Base-by-base conservation (phyloP, 2,797 vertebrate species). In the Ptychadena robeensis region DNA sequence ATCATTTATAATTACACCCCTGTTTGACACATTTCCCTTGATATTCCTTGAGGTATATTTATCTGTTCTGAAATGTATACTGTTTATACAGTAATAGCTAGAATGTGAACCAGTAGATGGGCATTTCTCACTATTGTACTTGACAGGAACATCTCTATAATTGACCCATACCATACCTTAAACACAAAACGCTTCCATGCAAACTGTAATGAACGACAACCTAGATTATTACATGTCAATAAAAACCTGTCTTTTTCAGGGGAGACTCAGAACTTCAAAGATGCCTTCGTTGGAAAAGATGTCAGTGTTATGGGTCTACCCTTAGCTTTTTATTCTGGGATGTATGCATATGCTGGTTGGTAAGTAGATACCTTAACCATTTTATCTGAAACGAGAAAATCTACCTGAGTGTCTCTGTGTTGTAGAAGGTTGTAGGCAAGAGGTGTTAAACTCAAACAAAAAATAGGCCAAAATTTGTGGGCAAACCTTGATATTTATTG, bases 311-410 rank as follows among this genome's bases (percentile, higher is more conserved):
- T 93, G 72, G 93, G 93, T 40, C 91, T 99, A 85, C 97, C 97
- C 0, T 90, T 99, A 85, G 97, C 97, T 63, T 98, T 99, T 89
- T 98, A 98, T 90, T 97, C 97, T 34, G 97, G 97, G 91, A 98
- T 98, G 97, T 99, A 98, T 71, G 97, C 97, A 15, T 98, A 98
- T 14, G 94, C 97, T 67, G 97, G 97, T 82, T 99, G 97, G 97
- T 96, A 92, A 93, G 95, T 93, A 79, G 65, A 35, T 34, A 53
- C 44, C 18, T 48, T 48, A 48, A 48, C 15, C 18, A 48, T 48
- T 53, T 8, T 6, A 7, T 53, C 22, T 7, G 5, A 53, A 53
- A 53, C 3, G 22, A 22, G 14, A 7, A 48, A 1, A 6, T 44
- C 18, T 44, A 15, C 40, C 14, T 15, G 2, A 18, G 12, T 18